Evolutionary conservation across 2,797 vertebrate genomes (phyloP).

Genomic region (Schizopygopsis pylzovi): DNA sequence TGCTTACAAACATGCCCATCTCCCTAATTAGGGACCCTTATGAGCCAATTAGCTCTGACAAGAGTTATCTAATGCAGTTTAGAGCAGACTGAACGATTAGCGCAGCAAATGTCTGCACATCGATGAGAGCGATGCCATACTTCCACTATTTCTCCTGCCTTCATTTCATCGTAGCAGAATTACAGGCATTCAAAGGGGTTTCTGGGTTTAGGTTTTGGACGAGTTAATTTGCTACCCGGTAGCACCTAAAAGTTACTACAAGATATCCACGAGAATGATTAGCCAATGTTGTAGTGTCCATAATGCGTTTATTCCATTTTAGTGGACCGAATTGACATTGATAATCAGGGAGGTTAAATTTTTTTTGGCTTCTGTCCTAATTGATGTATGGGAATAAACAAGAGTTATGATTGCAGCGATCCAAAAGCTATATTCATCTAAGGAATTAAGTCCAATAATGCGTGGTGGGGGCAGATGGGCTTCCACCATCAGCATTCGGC

Average conservation of each 20-base stretch:
- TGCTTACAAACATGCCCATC: conserved; percentile 55
- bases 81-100: conserved; percentile 17
- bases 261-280: conserved; percentile 9
- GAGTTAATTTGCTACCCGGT: neutral
- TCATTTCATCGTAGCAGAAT: conserved; percentile 6
- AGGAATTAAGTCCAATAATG: conserved; percentile 77
- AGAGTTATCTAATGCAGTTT: conserved; percentile 37
- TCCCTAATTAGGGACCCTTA: conserved; percentile 52
- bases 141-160: neutral
- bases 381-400: conserved; percentile 77
- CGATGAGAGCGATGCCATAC: neutral
- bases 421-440: conserved; percentile 70
- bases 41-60: conserved; percentile 54
- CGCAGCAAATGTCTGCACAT: conserved; percentile 24
- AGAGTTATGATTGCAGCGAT: conserved; percentile 69
- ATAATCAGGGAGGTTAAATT: conserved; percentile 69
- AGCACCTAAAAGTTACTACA: neutral
- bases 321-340: conserved; percentile 64
- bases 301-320: conserved; percentile 32
- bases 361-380: conserved; percentile 67
- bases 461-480: conserved; percentile 77
- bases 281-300: conserved; percentile 61
- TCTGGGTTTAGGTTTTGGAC: neutral
- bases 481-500: conserved; percentile 70
- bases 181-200: neutral